These are phyloP conservation scores for Antheraea assamensis DNA, from an alignment of 2,888 invertebrate genomes.

Conservation along the genomic window DNA sequence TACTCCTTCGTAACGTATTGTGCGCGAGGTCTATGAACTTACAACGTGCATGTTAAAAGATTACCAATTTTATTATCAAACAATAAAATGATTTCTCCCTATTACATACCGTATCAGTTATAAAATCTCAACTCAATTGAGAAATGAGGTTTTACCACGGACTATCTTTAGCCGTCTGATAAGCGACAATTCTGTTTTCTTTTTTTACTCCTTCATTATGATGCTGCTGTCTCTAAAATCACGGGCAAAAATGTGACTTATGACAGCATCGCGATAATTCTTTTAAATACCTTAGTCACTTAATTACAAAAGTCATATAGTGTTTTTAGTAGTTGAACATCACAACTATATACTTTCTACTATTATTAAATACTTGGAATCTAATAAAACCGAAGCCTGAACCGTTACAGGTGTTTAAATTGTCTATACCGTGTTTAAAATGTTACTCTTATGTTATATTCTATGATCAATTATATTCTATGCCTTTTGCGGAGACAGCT, in stretches of 20 bases:
- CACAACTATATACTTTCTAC: not conserved
- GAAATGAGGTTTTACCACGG: too few relatives aligned
- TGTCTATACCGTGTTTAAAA: not conserved
- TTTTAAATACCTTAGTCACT: too few relatives aligned
- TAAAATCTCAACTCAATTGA: too few relatives aligned
- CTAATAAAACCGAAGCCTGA: not conserved
- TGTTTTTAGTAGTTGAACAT: not conserved
- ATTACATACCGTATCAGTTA: not conserved
- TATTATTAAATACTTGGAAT: not conserved
- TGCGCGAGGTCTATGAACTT: slow-evolving; percentile 45
- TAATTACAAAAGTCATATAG: not conserved
- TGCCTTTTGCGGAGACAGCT: not conserved
- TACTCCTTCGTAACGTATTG: slow-evolving; percentile 35
- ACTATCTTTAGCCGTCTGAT: too few relatives aligned
- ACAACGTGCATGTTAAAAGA: not conserved
- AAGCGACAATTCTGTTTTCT: too few relatives aligned
- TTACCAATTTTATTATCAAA: not conserved
- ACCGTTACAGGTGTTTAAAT: not conserved
- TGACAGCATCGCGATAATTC: too few relatives aligned
- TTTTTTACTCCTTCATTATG: too few relatives aligned
- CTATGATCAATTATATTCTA: not conserved
- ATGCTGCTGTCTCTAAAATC: too few relatives aligned
- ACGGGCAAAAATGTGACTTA: too few relatives aligned
- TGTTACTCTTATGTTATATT: not conserved
- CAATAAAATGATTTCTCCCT: not conserved